Conservation (phyloP, 1,140 invertebrate species). For the Microplitis demolitor region DNA sequence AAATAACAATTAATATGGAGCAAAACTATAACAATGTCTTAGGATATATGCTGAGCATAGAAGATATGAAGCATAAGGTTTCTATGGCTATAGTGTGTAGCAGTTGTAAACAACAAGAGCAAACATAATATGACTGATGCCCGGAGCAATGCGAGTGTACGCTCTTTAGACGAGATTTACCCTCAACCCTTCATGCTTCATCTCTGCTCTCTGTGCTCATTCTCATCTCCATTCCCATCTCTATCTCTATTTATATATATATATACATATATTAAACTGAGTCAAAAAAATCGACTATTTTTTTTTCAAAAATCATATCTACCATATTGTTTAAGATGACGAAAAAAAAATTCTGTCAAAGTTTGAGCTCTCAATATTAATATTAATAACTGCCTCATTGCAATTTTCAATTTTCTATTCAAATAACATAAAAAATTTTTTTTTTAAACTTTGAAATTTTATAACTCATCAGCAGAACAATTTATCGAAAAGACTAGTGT, state of each 20-base stretch:
- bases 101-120: slow-evolving; percentile 55
- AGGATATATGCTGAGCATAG: background rate
- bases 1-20: too few species aligned
- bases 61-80: slow-evolving; percentile 1
- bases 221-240: background rate
- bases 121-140: slow-evolving; percentile 63
- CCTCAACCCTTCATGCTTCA: slow-evolving; percentile 13
- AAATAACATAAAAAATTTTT: too few species aligned
- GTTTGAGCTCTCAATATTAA: too few species aligned
- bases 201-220: background rate
- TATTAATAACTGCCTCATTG: too few species aligned
- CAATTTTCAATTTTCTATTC: too few species aligned
- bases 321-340: too few species aligned
- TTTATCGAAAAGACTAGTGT: too few species aligned
- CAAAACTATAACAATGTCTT: background rate
- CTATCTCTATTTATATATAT: background rate
- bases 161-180: slow-evolving; percentile 10
- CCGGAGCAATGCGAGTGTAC: slow-evolving; percentile 39
- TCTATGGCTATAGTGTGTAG: slow-evolving; percentile 30
- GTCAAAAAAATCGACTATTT: too few species aligned
- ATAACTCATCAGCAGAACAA: too few species aligned
- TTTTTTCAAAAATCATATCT: too few species aligned
- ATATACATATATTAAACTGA: background rate
- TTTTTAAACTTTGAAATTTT: too few species aligned
- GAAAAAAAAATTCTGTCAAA: too few species aligned